A percentile compares a stretch with the other conserved stretches of the same genome.
These are phyloP conservation scores for Lasiurus cinereus DNA, from an alignment of 2,113 vertebrate species.

Conservation along the genomic window DNA sequence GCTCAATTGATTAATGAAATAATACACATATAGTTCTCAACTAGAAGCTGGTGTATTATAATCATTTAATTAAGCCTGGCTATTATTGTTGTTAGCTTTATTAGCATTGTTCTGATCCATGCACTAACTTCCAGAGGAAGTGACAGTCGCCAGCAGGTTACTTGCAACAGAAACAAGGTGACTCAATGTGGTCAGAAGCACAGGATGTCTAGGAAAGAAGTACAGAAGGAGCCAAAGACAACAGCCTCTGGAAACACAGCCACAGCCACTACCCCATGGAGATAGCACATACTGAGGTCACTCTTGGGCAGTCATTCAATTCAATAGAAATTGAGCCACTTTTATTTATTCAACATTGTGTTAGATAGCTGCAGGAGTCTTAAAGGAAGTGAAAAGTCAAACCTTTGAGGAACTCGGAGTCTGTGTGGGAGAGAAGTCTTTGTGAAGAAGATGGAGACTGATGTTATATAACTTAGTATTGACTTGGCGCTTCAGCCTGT, in stretches of 20 bases:
- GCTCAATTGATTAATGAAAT: constrained; percentile 11
- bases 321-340: constrained; percentile 42
- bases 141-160: constrained; percentile 15
- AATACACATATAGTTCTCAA: neutral
- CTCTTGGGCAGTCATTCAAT: neutral
- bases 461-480: neutral
- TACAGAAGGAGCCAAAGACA: constrained; percentile 57
- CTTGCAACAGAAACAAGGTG: constrained; percentile 60
- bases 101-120: constrained; percentile 62
- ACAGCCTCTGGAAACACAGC: constrained; percentile 49
- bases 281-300: constrained; percentile 21
- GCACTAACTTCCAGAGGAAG: constrained; percentile 47
- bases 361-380: constrained; percentile 3
- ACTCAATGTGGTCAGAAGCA: constrained; percentile 33
- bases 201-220: constrained; percentile 65
- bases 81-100: constrained; percentile 61
- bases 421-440: neutral
- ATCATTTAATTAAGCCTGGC: constrained; percentile 5
- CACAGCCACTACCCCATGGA: neutral
- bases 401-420: constrained; percentile 38
- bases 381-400: constrained; percentile 46
- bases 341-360: constrained; percentile 46
- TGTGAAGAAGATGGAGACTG: neutral
- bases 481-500: neutral
- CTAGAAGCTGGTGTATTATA: neutral